Conservation (phyloP, 2,888 invertebrate species). For the Chromoteleia sp. region DNA sequence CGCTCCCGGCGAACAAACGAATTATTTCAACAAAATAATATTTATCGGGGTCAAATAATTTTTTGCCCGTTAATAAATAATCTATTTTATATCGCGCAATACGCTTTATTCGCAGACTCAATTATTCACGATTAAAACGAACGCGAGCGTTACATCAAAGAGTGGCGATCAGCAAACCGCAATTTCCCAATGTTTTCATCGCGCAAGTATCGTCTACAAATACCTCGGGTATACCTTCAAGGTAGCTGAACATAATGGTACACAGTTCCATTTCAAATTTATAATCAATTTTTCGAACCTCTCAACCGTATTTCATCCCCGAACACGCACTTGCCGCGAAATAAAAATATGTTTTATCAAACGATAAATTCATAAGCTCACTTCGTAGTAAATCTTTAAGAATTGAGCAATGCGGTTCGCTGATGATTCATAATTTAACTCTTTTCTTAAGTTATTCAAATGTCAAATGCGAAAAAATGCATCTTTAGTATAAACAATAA, state of each 20-base stretch:
- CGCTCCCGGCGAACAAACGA: constrained; percentile 42
- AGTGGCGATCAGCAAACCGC: constrained; percentile 43
- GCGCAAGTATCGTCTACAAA: constrained; percentile 63
- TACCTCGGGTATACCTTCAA: constrained; percentile 56
- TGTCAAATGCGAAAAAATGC: constrained; percentile 1
- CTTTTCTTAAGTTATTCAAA: background rate
- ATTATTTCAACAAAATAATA: constrained; percentile 48
- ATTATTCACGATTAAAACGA: constrained; percentile 60
- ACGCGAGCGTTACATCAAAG: constrained; percentile 49
- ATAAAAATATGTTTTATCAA: constrained; percentile 56
- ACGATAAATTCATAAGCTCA: constrained; percentile 50
- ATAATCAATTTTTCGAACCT: constrained; percentile 69
- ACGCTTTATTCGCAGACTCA: constrained; percentile 29
- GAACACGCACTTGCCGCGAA: constrained; percentile 53
- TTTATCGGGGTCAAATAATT: constrained; percentile 47
- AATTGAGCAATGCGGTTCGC: constrained; percentile 29
- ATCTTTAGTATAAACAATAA: no score
- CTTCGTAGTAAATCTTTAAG: constrained; percentile 43
- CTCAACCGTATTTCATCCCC: constrained; percentile 57
- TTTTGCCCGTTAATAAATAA: constrained; percentile 51
- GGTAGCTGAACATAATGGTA: constrained; percentile 63
- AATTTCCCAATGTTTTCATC: constrained; percentile 68
- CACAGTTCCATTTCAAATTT: constrained; percentile 68
- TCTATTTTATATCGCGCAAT: constrained; percentile 28
- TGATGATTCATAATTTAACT: constrained; percentile 29